phyloP scores from a whole-genome alignment of 2,888 invertebrate genomes.

The Clistopyga incitator region DNA sequence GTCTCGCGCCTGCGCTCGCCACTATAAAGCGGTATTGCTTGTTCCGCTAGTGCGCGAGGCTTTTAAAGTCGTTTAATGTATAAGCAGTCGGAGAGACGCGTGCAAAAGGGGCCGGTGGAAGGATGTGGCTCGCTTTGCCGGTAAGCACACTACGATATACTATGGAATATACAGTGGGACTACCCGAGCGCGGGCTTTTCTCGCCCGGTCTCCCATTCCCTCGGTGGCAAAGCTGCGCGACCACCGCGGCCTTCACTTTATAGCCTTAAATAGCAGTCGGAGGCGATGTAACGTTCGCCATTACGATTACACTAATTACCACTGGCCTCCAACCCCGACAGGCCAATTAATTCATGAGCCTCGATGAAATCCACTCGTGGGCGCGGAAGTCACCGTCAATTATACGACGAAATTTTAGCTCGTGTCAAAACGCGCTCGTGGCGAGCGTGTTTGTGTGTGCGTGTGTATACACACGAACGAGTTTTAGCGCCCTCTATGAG shows the following conservation, averaged over 20 bases:
- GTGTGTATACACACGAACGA: conserved; percentile 11
- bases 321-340: conserved; percentile 30
- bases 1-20: conserved; percentile 12
- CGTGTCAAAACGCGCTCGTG: conserved; percentile 4
- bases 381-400: conserved; percentile 62
- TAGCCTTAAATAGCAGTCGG: conserved; percentile 65
- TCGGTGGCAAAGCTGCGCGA: conserved; percentile 26
- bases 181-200: conserved; percentile 27
- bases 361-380: conserved; percentile 67
- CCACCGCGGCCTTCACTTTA: conserved; percentile 57
- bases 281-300: conserved; percentile 64
- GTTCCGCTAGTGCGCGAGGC: conserved; percentile 33
- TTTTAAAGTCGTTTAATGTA: conserved; percentile 64
- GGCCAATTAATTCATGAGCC: conserved; percentile 71
- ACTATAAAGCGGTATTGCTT: conserved; percentile 24
- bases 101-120: conserved; percentile 40
- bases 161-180: conserved; percentile 24
- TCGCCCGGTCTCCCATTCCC: conserved; percentile 26
- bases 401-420: conserved; percentile 63
- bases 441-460: neutral
- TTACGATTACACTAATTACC: conserved; percentile 71
- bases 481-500: neutral
- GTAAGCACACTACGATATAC: conserved; percentile 38
- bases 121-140: conserved; percentile 7
- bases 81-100: conserved; percentile 50